Evolutionary conservation across 2,888 invertebrate genomes (phyloP), one percentile per base, ranked within the genome.

Genomic region (Anthophora plumipes): DNA sequence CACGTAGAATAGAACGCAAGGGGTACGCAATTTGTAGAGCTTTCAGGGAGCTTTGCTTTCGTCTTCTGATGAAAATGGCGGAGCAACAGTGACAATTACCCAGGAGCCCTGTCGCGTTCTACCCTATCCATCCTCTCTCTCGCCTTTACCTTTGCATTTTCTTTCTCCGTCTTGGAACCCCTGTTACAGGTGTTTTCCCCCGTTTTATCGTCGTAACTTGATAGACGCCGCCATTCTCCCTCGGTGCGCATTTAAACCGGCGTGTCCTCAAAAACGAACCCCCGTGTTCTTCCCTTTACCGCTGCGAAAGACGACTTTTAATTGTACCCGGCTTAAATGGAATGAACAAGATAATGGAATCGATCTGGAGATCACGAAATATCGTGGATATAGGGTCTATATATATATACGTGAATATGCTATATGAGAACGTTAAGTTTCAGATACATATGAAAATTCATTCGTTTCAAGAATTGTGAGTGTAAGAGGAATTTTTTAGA

Each of bases 21-120:
- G 82, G 85, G 86, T 84, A 86, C 89, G 89, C 89, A 91, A 91
- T 92, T 92, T 92, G 90, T 90, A 85, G 90, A 91, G 91, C 89
- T 91, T 91, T 91, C 89, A 89, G 85, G 81, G 82, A 88, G 90
- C 90, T 91, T 90, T 89, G 87, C 88, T 88, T 85, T 71, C 81
- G 76, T 85, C 80, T 83, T 79, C 80, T 82, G 85, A 87, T 85
- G 84, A 89, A 86, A 85, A 86, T 85, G 85, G 84, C 86, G 80
- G 75, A 84, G 85, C 87, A 87, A 88, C 87, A 84, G 86, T 88
- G 90, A 90, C 90, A 90, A 91, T 91, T 91, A 90, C 90, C n/a
- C 89, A 86, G 82, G 80, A 85, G 84, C 83, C 87, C 84, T 84
- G 86, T 88, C 82, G 83, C 79, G 80, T 85, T 83, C 78, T 83